Evolutionary conservation across 2,113 vertebrate genomes (phyloP).

Genomic region (Chloroceryle aenea): DNA sequence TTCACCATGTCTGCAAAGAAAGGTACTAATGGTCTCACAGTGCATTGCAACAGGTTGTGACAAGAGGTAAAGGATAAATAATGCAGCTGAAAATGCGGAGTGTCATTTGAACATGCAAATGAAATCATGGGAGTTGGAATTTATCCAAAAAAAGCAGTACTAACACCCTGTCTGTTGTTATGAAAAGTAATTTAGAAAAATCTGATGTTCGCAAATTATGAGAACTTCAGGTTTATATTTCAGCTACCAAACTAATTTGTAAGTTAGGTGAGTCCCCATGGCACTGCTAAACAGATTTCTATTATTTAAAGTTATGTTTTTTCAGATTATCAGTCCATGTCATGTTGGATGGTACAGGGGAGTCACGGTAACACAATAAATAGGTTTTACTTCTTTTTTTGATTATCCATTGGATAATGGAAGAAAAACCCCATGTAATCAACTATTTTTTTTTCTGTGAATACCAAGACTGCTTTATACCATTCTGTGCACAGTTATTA

Average conservation of each 20-base stretch:
- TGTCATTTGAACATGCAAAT: slow-evolving; percentile 53
- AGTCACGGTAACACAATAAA: neutral
- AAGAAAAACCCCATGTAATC: neutral
- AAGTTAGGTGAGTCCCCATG: neutral
- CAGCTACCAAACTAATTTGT: neutral
- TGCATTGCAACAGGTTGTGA: neutral
- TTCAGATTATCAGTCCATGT: neutral
- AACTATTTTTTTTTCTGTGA: neutral
- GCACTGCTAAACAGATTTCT: neutral
- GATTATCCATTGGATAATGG: neutral
- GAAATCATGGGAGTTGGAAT: neutral
- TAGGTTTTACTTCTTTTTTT: neutral
- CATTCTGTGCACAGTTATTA: neutral
- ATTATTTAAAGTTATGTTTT: neutral
- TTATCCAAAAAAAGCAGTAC: neutral
- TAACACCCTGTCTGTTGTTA: neutral
- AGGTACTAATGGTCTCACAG: neutral
- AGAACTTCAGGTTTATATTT: slow-evolving; percentile 9
- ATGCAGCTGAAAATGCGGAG: neutral
- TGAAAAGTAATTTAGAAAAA: neutral
- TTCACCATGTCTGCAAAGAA: neutral
- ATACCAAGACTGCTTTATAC: neutral
- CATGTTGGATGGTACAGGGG: neutral
- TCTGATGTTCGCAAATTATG: neutral
- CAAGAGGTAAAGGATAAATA: slow-evolving; percentile 1